Evolutionary conservation across 2,113 vertebrate genomes (phyloP), one percentile per base, ranked within the genome.

Genomic region (Colaptes auratus): DNA sequence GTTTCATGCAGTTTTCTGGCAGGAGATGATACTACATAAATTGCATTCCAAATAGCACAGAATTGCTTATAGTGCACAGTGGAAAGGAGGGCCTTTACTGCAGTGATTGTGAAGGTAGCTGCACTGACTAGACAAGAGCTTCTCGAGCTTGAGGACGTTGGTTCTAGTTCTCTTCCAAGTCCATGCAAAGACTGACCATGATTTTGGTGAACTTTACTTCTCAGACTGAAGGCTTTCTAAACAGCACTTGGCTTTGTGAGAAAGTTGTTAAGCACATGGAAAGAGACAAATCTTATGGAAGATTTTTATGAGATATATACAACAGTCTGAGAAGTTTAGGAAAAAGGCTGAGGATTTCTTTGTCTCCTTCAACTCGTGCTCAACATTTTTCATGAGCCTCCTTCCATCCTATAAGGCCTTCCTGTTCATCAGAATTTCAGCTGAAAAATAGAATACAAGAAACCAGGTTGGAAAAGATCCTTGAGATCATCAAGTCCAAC

Each of bases 91-190:
- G 5, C 17, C 67, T 35, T 79, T 52, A 3, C 13, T 53, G 28
- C 6, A 3, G 27, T 15, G 25, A 13, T 6, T 44, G 53, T n/a
- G 18, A 33, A n/a, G 7, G 17, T 8, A 14, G 36, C 13, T 70
- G 0, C 23, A 15, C 36, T 14, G 31, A 44, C 61, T 4, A 30
- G 42, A 2, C 10, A 80, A 33, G 39, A 86, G 42, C 2, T 80
- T 20, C 3, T 12, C 15, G 33, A 70, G 28, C 24, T 89, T 0
- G 0, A 33, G 19, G 0, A 33, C 16, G 39, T 15, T 82, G 15
- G 13, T 13, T 18, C n/a, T 39, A 44, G 17, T 3, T 61, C 10
- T 24, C 35, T 53, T 35, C 50, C 65, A 70, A 85, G 5, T 6
- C 17, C 3, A 0, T 2, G 4, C 10, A 61, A 44, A 73, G 70